Percentiles rank a stretch among this genome's conserved stretches.
phyloP scores from a whole-genome alignment of 2,888 invertebrate species.

The Brachypterus glaber region DNA sequence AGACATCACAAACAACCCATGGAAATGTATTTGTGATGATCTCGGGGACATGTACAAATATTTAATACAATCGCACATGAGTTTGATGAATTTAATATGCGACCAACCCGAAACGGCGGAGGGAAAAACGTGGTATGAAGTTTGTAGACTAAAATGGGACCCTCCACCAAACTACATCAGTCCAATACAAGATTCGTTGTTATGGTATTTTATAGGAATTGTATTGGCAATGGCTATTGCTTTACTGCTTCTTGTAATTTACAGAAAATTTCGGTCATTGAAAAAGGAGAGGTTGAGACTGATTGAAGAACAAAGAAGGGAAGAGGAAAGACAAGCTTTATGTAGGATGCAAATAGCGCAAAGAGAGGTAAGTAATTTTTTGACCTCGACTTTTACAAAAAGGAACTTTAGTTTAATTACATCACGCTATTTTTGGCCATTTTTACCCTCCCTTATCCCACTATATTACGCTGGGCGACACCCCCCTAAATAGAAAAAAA shows the following conservation, averaged over 20 bases:
- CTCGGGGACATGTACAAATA: conserved; percentile 55
- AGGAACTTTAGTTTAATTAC: too few species aligned
- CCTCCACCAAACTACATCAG: conserved; percentile 13
- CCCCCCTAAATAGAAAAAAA: too few species aligned
- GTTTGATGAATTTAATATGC: conserved; percentile 46
- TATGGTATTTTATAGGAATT: conserved; percentile 51
- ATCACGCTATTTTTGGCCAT: too few species aligned
- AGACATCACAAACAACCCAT: conserved; percentile 62
- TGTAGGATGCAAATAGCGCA: conserved; percentile 43
- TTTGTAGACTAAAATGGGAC: conserved; percentile 56
- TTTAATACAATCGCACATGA: conserved; percentile 16
- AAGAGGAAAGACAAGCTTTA: conserved; percentile 47
- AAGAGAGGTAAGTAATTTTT: conserved; percentile 24
- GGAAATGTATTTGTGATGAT: conserved; percentile 62
- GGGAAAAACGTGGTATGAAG: conserved; percentile 59
- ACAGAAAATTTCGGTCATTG: conserved; percentile 31
- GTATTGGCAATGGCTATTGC: conserved; percentile 47
- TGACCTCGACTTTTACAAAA: too few species aligned
- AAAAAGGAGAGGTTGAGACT: conserved; percentile 41
- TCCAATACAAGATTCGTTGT: conserved; percentile 37
- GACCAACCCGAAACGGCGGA: conserved; percentile 53
- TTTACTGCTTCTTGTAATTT: conserved; percentile 45
- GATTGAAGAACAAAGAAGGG: conserved; percentile 45
- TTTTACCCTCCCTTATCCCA: too few species aligned
- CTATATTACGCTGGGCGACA: too few species aligned